phyloP scores from a whole-genome alignment of 2,797 vertebrate genomes.

The Helicolenus hilgendorfi region DNA sequence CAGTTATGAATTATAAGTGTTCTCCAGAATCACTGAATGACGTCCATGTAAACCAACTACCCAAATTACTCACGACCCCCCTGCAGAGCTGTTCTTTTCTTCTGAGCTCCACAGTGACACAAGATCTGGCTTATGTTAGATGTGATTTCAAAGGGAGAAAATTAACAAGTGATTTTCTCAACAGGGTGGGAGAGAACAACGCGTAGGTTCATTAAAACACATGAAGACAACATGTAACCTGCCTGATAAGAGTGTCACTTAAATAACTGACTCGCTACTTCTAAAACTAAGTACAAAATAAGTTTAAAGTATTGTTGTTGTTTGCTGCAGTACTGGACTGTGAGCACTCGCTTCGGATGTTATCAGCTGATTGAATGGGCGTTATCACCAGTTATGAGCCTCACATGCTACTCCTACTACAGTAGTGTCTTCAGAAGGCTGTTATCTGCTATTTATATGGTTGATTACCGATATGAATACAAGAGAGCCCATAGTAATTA shows the following conservation, averaged over 20 bases:
- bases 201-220: not conserved
- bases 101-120: not conserved
- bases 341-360: not conserved
- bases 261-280: not conserved
- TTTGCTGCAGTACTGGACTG: not conserved
- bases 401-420: not conserved
- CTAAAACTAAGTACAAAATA: not conserved
- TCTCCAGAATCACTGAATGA: not conserved
- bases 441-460: not conserved
- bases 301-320: no score
- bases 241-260: not conserved
- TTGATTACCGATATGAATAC: no score
- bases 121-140: not conserved
- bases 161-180: conserved; percentile 1
- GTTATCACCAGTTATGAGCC: not conserved
- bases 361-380: not conserved
- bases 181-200: not conserved
- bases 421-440: not conserved
- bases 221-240: not conserved
- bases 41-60: not conserved
- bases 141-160: conserved; percentile 22
- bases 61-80: conserved; percentile 11
- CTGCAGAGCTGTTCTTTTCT: conserved; percentile 19
- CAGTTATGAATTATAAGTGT: not conserved
- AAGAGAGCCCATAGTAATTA: no score